Evolutionary conservation across 1,140 invertebrate genomes (phyloP).

Genomic region (Drosophila nigrodunni): DNA sequence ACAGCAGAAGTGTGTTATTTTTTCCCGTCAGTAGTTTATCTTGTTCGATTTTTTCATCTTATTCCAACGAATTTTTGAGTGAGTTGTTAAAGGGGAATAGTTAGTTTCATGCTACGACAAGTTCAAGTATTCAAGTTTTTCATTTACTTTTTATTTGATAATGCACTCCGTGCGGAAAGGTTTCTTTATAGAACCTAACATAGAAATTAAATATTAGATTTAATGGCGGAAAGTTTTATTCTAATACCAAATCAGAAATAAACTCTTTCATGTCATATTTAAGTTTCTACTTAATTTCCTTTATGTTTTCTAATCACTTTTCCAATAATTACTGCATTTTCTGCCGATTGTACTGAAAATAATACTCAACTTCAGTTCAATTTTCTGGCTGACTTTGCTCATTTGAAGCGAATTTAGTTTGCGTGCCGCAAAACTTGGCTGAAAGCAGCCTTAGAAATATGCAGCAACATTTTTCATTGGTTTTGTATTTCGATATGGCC

Average conservation of each 20-base stretch:
- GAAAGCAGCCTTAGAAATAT: conserved; percentile 29
- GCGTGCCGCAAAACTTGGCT: background rate
- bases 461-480: conserved; percentile 21
- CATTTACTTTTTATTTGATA: background rate
- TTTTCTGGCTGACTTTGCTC: background rate
- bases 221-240: too few species aligned
- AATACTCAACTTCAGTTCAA: background rate
- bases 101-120: conserved; percentile 10
- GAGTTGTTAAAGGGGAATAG: conserved; percentile 21
- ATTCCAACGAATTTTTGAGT: conserved; percentile 18
- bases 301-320: background rate
- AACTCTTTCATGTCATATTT: too few species aligned
- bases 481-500: conserved; percentile 55
- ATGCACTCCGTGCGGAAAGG: background rate
- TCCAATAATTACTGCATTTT: conserved; percentile 3
- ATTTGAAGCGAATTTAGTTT: conserved; percentile 19
- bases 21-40: conserved; percentile 41
- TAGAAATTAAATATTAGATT: too few species aligned
- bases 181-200: background rate
- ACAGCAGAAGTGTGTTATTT: conserved; percentile 46
- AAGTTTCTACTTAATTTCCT: background rate
- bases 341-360: background rate
- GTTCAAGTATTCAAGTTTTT: conserved; percentile 30
- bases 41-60: conserved; percentile 1
- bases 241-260: too few species aligned